phyloP scores from a whole-genome alignment of 1,140 invertebrate genomes.

The Apis laboriosa region DNA sequence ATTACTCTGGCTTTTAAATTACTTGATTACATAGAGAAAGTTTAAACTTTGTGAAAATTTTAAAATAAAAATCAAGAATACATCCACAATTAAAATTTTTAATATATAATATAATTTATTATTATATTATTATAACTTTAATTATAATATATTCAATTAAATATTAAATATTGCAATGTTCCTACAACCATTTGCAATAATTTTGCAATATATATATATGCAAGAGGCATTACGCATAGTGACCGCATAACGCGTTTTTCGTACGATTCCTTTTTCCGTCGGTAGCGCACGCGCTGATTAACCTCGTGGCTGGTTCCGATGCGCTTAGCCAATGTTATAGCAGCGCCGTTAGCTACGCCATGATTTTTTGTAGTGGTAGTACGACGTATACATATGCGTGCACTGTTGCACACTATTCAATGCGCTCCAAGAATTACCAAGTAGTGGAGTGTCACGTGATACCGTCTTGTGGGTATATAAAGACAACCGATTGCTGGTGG shows the following conservation, averaged over 20 bases:
- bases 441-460: slow-evolving; percentile 67
- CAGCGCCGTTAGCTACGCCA: slow-evolving; percentile 23
- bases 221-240: slow-evolving; percentile 37
- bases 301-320: slow-evolving; percentile 26
- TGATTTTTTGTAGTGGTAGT: background rate
- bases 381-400: slow-evolving; percentile 10
- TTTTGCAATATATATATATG: slow-evolving; percentile 17
- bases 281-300: slow-evolving; percentile 18
- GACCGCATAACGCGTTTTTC: slow-evolving; percentile 40
- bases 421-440: slow-evolving; percentile 1
- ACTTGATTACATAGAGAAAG: background rate
- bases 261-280: slow-evolving; percentile 10
- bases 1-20: background rate
- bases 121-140: no score
- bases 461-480: slow-evolving; percentile 70
- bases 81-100: background rate
- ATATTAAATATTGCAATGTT: slow-evolving; percentile 11
- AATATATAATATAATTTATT: no score
- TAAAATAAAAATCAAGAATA: background rate
- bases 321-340: slow-evolving; percentile 9
- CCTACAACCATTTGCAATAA: slow-evolving; percentile 34
- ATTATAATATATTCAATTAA: background rate
- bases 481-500: slow-evolving; percentile 44
- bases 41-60: background rate
- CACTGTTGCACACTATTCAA: slow-evolving; percentile 5